Evolutionary conservation across 2,113 vertebrate species (phyloP).

Genomic region (Semnornis frantzii): DNA sequence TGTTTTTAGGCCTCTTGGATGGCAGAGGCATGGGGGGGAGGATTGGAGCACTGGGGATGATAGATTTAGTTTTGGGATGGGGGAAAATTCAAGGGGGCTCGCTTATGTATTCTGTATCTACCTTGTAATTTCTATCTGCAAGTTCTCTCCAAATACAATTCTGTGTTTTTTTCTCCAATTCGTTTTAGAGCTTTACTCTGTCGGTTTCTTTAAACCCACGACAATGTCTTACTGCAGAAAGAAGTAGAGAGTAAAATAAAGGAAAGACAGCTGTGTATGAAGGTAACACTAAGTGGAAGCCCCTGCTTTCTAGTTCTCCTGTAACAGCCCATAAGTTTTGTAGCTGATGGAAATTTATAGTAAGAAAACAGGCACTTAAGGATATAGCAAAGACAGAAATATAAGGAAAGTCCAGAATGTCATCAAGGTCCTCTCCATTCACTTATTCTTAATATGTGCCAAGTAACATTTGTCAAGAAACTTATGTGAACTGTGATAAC

Average conservation of each 20-base stretch:
- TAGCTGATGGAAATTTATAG: neutral
- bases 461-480: neutral
- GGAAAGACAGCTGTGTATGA: neutral
- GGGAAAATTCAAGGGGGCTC: too few species aligned
- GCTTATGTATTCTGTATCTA: too few species aligned
- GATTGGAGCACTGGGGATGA: too few species aligned
- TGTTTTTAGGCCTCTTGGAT: too few species aligned
- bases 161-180: too few species aligned
- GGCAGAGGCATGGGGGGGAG: too few species aligned
- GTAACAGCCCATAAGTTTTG: neutral
- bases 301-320: neutral
- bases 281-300: neutral
- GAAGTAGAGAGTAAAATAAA: neutral
- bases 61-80: too few species aligned
- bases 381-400: neutral
- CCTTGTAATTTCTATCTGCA: too few species aligned
- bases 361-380: neutral
- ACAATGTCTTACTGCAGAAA: neutral
- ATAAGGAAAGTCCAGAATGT: neutral
- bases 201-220: too few species aligned
- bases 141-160: too few species aligned
- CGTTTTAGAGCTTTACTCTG: too few species aligned
- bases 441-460: neutral
- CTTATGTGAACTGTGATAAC: neutral
- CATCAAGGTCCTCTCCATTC: neutral